Conservation (phyloP, 1,140 invertebrate genomes). For the Pteromalus puparum region DNA sequence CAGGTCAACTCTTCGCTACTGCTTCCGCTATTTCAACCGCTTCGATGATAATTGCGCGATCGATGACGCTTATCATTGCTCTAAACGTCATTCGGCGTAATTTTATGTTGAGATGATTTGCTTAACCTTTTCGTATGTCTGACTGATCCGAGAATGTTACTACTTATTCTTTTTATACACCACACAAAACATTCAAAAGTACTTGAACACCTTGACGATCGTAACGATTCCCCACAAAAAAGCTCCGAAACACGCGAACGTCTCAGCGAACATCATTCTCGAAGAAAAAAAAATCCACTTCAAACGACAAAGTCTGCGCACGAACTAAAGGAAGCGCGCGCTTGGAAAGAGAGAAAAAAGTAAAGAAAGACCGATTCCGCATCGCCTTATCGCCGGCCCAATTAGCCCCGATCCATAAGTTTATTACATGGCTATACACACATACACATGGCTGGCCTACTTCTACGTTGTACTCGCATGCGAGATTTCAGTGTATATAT, state of each 20-base stretch:
- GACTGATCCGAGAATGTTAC: too few relatives aligned
- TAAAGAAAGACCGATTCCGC: background rate
- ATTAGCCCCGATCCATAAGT: slow-evolving; percentile 62
- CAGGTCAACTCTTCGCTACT: background rate
- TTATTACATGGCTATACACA: slow-evolving; percentile 40
- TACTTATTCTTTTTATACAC: too few relatives aligned
- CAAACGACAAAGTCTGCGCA: background rate
- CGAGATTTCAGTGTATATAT: background rate
- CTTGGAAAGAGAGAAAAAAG: background rate
- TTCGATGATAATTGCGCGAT: background rate
- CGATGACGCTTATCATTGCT: background rate
- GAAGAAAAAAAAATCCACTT: background rate
- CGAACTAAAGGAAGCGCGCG: background rate
- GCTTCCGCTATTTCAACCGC: background rate
- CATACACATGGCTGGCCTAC: background rate
- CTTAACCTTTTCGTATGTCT: too few relatives aligned
- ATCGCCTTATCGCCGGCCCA: slow-evolving; percentile 43
- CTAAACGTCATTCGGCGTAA: background rate
- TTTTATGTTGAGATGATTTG: too few relatives aligned
- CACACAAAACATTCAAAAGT: background rate
- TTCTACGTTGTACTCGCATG: background rate
- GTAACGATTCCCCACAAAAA: background rate
- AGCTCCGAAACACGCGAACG: background rate
- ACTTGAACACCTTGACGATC: background rate
- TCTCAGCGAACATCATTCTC: background rate